Evolutionary conservation across 1,140 invertebrate genomes (phyloP).

Genomic region (Cataglyphis hispanica): DNA sequence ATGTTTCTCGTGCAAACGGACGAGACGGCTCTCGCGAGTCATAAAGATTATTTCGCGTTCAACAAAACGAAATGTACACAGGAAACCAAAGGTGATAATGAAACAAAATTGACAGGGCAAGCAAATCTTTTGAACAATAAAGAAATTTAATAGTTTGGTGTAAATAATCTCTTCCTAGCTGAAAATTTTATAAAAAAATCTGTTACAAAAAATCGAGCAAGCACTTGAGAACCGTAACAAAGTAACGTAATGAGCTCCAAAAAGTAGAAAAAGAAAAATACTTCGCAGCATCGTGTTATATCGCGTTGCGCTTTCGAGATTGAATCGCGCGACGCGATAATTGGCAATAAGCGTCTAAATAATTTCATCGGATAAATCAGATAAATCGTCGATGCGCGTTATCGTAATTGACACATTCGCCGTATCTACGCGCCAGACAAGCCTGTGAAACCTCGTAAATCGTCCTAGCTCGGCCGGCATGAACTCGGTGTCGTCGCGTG

Average conservation of each 20-base stretch:
- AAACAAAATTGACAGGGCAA: neutral
- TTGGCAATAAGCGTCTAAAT: constrained; percentile 71
- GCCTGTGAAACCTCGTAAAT: constrained; percentile 76
- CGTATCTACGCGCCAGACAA: constrained; percentile 68
- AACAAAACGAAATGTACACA: neutral
- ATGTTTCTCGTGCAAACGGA: neutral
- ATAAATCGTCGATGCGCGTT: constrained; percentile 74
- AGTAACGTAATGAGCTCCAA: neutral
- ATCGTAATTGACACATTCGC: constrained; percentile 76
- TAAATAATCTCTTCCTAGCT: neutral
- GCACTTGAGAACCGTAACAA: neutral
- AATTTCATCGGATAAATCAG: constrained; percentile 77
- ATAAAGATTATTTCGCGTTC: neutral
- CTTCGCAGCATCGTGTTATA: neutral
- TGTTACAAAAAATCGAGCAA: neutral
- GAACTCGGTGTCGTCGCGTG: constrained; percentile 66
- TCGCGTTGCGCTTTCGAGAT: constrained; percentile 4
- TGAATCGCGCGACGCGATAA: constrained; percentile 47
- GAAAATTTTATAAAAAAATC: neutral
- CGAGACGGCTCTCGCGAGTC: neutral
- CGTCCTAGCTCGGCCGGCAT: constrained; percentile 73
- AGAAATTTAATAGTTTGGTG: neutral
- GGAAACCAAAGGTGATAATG: neutral
- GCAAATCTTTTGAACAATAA: neutral
- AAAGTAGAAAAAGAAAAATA: neutral